Evolutionary conservation across 2,113 vertebrate species (phyloP), one percentile per base, ranked within the genome.

Genomic region (Oenanthe oenanthe): DNA sequence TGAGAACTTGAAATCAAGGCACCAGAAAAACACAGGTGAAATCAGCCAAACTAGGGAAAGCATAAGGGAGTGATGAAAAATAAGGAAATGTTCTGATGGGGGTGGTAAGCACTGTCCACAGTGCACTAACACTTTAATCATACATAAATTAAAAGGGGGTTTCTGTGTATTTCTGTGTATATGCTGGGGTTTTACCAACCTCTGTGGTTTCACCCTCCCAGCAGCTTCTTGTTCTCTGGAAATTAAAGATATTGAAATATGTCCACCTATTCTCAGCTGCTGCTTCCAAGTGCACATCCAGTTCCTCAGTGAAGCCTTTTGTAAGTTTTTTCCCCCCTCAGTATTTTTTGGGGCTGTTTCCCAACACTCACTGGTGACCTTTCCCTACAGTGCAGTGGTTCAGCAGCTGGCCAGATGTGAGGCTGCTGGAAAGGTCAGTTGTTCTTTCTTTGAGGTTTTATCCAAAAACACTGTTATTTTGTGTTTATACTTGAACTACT

Each of bases 381-480:
- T 76, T 82, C 66, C 42, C 67, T 20, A 3, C 12, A 21, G 32
- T n/a, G 42, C 31, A 38, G 42, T 22, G 18, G 54, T 72, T 92
- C 88, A 79, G 58, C 84, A 92, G 58, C 74, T 89, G 89, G 77
- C 42, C 67, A 96, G 80, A 81, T 85, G 80, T 85, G 56, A 80
- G 65, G 34, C 11, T 53, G n/a, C 36, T 78, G 62, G 48, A 43
- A 73, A 87, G 61, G 66, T 89, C 67, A 81, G 63, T 14, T 72
- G 25, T 12, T 60, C 31, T 65, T 80, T 47, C 36, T 61, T 40
- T 85, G 36, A 73, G 28, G 2, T 71, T 93, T 89, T 80, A 36
- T 36, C 24, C 10, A 47, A 61, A 81, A 83, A 0, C 17, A 9
- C 4, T 29, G 5, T 16, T 25, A 38, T 85, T 50, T 73, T 65